A percentile compares a stretch with the other conserved stretches of the same genome.
Conservation (phyloP, 2,888 invertebrate genomes). For the Pheosia gnoma region DNA sequence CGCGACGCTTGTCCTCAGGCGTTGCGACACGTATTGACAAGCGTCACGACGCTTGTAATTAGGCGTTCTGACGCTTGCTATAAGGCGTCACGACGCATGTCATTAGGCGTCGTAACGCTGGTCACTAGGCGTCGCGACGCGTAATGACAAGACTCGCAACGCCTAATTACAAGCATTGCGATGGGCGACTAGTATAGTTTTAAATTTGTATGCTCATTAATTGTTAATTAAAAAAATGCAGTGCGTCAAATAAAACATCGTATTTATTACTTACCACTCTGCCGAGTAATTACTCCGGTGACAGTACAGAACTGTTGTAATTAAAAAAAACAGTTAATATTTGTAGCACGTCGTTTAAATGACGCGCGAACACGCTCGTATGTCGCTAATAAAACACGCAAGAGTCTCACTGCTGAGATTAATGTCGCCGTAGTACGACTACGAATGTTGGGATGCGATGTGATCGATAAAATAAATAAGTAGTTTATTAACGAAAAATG, state of each 20-base stretch:
- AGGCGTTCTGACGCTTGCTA: no score
- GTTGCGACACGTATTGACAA: no score
- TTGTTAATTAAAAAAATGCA: slow-evolving; percentile 11
- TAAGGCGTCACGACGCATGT: no score
- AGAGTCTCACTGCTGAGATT: slow-evolving; percentile 33
- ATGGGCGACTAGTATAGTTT: no score
- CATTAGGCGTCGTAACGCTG: no score
- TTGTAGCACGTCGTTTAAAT: slow-evolving; percentile 28
- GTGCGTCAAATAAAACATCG: slow-evolving; percentile 15
- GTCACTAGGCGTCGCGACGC: no score
- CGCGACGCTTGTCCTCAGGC: no score
- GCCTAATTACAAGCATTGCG: no score
- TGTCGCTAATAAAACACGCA: slow-evolving; percentile 24
- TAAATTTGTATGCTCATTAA: no score
- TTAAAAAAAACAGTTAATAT: slow-evolving; percentile 27
- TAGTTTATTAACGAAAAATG: no score
- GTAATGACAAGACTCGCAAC: no score
- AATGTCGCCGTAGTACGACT: slow-evolving; percentile 22
- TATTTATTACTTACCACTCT: slow-evolving; percentile 20
- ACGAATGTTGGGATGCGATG: neutral
- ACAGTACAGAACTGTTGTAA: slow-evolving; percentile 17
- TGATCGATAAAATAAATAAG: neutral
- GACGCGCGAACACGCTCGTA: slow-evolving; percentile 19
- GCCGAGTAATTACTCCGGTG: slow-evolving; percentile 23
- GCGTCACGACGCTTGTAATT: no score